Evolutionary conservation across 1,140 invertebrate species (phyloP).

Genomic region (Lepidotrigona ventralis): DNA sequence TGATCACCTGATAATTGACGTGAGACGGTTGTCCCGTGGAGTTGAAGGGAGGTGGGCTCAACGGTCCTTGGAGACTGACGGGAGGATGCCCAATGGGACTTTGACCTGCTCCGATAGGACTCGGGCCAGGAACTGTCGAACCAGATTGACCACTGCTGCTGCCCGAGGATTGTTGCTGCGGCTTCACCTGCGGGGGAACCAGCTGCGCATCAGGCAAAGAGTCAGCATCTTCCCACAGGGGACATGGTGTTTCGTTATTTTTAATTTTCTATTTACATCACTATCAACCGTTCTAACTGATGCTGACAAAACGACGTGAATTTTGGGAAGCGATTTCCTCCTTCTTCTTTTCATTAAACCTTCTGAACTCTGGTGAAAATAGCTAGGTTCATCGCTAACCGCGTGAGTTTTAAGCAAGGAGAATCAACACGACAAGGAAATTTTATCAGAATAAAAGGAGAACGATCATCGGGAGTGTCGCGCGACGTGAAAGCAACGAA

Average conservation of each 20-base stretch:
- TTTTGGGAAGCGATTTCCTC: conserved; percentile 6
- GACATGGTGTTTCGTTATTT: conserved; percentile 77
- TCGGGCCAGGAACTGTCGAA: conserved; percentile 77
- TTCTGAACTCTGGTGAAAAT: conserved; percentile 59
- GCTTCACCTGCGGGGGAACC: conserved; percentile 85
- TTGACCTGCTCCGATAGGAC: conserved; percentile 79
- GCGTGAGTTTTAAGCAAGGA: conserved; percentile 26
- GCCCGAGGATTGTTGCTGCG: conserved; percentile 84
- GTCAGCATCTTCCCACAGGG: conserved; percentile 80
- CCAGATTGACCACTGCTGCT: conserved; percentile 76
- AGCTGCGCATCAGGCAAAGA: conserved; percentile 82
- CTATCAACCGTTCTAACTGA: conserved; percentile 63
- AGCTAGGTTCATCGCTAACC: conserved; percentile 53
- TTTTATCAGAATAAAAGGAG: background rate
- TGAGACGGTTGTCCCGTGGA: conserved; percentile 80
- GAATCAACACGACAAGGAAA: background rate
- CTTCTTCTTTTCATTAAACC: background rate
- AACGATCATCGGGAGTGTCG: background rate
- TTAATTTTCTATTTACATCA: conserved; percentile 73
- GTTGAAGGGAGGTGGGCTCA: conserved; percentile 80
- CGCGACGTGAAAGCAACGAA: background rate
- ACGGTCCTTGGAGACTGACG: conserved; percentile 77
- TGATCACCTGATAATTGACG: conserved; percentile 81
- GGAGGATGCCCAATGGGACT: conserved; percentile 83
- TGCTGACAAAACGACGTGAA: conserved; percentile 26